Conservation (phyloP, 2,888 invertebrate genomes). For the Erynnis tages region DNA sequence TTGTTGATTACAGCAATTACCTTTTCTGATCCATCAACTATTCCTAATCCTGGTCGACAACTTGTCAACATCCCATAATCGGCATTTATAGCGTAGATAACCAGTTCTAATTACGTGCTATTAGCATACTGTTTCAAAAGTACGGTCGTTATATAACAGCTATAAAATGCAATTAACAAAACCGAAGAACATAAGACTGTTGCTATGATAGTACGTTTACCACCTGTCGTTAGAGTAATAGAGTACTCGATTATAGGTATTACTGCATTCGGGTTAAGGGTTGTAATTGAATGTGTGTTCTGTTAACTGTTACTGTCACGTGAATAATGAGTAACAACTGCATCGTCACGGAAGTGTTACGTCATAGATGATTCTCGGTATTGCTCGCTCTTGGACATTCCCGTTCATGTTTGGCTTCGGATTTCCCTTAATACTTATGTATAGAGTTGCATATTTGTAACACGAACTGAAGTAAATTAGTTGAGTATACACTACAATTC, state of each 20-base stretch:
- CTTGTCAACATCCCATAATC: too few relatives aligned
- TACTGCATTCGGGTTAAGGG: conserved; percentile 11
- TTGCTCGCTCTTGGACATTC: conserved; percentile 2
- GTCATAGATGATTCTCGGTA: conserved; percentile 33
- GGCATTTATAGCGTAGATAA: too few relatives aligned
- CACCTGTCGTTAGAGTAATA: neutral
- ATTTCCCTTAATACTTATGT: neutral
- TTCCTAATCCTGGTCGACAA: too few relatives aligned
- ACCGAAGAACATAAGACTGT: neutral
- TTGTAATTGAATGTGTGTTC: conserved; percentile 34
- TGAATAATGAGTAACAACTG: conserved; percentile 34
- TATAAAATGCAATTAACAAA: neutral
- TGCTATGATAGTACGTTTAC: neutral
- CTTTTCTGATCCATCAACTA: too few relatives aligned
- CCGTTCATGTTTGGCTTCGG: conserved; percentile 1
- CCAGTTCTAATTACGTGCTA: too few relatives aligned
- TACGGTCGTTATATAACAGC: neutral
- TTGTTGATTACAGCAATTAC: neutral
- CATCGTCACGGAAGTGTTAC: conserved; percentile 11
- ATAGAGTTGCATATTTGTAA: neutral
- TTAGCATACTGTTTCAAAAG: too few relatives aligned
- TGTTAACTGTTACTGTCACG: conserved; percentile 41
- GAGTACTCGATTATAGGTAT: neutral
- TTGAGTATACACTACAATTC: neutral
- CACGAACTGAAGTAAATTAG: neutral